Evolutionary conservation across 2,888 invertebrate species (phyloP).

Genomic region (Rhagonycha fulva): DNA sequence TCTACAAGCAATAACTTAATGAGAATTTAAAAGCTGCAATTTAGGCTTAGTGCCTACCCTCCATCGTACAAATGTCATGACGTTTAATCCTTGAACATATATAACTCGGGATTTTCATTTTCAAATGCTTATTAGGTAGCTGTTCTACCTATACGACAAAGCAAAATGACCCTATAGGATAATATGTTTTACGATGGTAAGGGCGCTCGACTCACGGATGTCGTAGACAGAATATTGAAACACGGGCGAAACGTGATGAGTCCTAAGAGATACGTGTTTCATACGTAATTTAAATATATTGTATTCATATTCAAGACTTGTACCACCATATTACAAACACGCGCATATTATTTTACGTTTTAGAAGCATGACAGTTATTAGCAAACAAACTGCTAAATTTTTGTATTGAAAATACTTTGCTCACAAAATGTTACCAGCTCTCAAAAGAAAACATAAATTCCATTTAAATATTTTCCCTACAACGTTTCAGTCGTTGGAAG

Average conservation of each 20-base stretch:
- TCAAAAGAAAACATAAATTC: neutral
- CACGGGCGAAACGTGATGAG: slow-evolving; percentile 28
- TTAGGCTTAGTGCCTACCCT: slow-evolving; percentile 18
- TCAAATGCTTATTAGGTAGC: slow-evolving; percentile 26
- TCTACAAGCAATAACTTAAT: slow-evolving; percentile 20
- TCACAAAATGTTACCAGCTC: neutral
- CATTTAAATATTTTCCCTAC: neutral
- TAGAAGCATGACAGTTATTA: neutral
- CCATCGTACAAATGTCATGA: slow-evolving; percentile 22
- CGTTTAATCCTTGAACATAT: slow-evolving; percentile 23
- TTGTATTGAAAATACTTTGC: neutral
- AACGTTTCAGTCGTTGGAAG: neutral
- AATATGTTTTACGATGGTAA: slow-evolving; percentile 23
- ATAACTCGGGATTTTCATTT: slow-evolving; percentile 29
- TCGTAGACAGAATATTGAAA: slow-evolving; percentile 31
- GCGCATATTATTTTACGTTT: slow-evolving; percentile 8
- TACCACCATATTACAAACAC: slow-evolving; percentile 21
- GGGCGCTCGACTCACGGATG: slow-evolving; percentile 21
- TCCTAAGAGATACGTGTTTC: slow-evolving; percentile 29
- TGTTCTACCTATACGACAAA: slow-evolving; percentile 21
- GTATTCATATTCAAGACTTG: slow-evolving; percentile 27
- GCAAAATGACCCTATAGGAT: slow-evolving; percentile 25
- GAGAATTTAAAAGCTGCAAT: slow-evolving; percentile 19
- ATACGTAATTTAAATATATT: slow-evolving; percentile 31
- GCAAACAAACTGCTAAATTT: neutral